Evolutionary conservation across 2,888 invertebrate genomes (phyloP), one percentile per base, ranked within the genome.

Genomic region (Meta bourneti): DNA sequence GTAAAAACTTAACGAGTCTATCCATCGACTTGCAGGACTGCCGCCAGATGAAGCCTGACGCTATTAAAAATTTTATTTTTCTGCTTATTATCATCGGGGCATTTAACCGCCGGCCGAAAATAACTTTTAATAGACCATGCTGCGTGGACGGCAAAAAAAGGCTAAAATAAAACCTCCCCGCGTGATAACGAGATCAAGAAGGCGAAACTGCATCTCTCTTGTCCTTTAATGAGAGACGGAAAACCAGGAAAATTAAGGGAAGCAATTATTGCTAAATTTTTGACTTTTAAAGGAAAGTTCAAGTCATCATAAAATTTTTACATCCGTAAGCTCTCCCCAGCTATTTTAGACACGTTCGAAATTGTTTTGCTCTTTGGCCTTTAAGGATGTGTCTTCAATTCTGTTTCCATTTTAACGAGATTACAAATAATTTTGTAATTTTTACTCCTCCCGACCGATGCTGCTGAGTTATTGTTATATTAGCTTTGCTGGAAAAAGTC

Each of bases 151-250:
- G 79, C 13, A n/a, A 54, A 7, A 11, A 74, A 7, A 20, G 1
- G 1, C 7, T 6, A 20, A 74, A 20, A 48, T 11, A 20, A 34
- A 74, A 74, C 11, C 19, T 34, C 34, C n/a, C 19, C 72, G 34
- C 13, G 52, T 48, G 89, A 89, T 89, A 89, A 89, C 82, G 89
- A 89, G 89, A 83, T 89, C 75, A 82, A 71, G 80, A 83, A 19
- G 61, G 52, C 34, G 81, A 83, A 89, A 83, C 72, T 70, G 71
- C 54, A 70, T 52, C 54, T 34, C 48, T 71, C 71, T 69, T 54
- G 54, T 8, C 69, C 20, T 77, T 82, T 87, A 83, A 89, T 83
- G 82, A 89, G 52, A 19, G 82, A 9, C 70, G 20, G 75, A 82
- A 77, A 89, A 70, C 51, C 77, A 70, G 69, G 51, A 77, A 88